Evolutionary conservation across 2,888 invertebrate genomes (phyloP).

Genomic region (Cryptops parisi): DNA sequence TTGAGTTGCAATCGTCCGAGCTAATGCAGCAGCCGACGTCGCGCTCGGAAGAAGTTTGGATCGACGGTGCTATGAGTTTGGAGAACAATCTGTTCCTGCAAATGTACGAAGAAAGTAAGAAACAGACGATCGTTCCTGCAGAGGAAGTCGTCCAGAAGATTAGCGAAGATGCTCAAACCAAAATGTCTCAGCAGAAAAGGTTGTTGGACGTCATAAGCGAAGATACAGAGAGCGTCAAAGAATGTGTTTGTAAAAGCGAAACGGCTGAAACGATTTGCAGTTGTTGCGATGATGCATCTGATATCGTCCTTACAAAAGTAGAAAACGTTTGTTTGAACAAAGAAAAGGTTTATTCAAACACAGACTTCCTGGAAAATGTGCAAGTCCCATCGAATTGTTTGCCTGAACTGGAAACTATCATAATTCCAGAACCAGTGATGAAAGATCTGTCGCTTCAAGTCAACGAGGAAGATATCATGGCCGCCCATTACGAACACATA

Average conservation of each 20-base stretch:
- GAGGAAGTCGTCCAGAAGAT: constrained; percentile 18
- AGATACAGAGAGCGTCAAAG: constrained; percentile 18
- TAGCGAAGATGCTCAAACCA: too few species aligned
- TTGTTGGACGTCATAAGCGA: background rate
- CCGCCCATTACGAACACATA: constrained; percentile 52
- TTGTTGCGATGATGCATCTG: background rate
- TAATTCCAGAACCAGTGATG: constrained; percentile 59
- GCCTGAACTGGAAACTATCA: background rate
- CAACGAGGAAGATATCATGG: constrained; percentile 84
- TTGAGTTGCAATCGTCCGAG: constrained; percentile 82
- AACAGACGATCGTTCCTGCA: constrained; percentile 14
- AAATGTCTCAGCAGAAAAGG: too few species aligned
- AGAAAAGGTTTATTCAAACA: background rate
- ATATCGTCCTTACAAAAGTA: background rate
- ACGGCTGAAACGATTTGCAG: background rate
- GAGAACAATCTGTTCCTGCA: constrained; percentile 25
- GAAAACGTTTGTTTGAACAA: too few species aligned
- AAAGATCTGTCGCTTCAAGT: constrained; percentile 48
- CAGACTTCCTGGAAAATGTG: background rate
- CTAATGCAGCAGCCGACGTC: constrained; percentile 45
- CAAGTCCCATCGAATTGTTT: too few species aligned
- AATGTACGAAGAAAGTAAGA: constrained; percentile 28
- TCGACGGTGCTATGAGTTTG: background rate
- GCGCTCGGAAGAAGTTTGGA: too few species aligned
- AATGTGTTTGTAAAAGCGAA: background rate